Evolutionary conservation across 1,140 invertebrate genomes (phyloP).

Genomic region (Paraescarpia echinospica): DNA sequence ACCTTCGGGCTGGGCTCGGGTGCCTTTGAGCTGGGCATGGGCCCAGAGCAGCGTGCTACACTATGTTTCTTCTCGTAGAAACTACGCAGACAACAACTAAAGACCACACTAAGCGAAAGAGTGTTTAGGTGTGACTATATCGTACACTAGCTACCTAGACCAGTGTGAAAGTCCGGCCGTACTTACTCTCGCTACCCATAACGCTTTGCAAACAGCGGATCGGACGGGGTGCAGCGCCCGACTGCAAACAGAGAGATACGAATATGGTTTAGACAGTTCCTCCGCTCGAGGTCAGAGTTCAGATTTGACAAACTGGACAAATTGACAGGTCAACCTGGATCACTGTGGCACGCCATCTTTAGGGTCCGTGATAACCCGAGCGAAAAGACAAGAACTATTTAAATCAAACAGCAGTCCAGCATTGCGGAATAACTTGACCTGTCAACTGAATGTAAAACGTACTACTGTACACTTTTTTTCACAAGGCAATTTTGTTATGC

Average conservation of each 20-base stretch:
- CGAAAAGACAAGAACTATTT: neutral
- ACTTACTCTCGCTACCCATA: conserved; percentile 4
- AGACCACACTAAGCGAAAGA: neutral
- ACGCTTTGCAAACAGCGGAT: neutral
- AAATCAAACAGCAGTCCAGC: neutral
- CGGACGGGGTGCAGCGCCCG: neutral
- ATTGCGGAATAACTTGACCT: neutral
- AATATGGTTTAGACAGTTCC: neutral
- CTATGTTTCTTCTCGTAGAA: neutral
- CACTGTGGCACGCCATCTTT: neutral
- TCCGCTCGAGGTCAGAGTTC: neutral
- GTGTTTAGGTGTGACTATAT: neutral
- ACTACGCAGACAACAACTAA: neutral
- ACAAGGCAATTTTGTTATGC: neutral
- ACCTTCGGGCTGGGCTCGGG: neutral
- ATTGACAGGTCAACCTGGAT: neutral
- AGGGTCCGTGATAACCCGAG: neutral
- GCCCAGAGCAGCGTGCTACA: neutral
- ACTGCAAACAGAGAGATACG: conserved; percentile 4
- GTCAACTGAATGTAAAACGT: too few species aligned
- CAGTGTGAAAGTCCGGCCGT: neutral
- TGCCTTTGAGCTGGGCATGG: neutral
- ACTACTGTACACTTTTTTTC: neutral
- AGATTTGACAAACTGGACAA: neutral
- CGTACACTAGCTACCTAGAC: neutral